A percentile compares a stretch with the other conserved stretches of the same genome.
phyloP scores from a whole-genome alignment of 2,888 invertebrate species.

The Adineta ricciae region DNA sequence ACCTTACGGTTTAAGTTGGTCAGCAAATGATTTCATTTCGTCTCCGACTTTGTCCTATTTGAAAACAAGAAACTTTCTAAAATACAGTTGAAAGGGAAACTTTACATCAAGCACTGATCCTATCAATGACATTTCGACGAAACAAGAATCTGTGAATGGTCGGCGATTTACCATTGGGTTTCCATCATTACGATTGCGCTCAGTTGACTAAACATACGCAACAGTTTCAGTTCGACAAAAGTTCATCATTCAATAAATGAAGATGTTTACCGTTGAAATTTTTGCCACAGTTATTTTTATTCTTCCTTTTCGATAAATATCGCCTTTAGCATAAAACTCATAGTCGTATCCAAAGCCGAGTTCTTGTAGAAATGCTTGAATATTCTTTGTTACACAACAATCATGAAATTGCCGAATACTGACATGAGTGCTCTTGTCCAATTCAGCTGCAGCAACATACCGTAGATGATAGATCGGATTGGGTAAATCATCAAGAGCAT shows the following conservation, averaged over 20 bases:
- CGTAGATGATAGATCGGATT: conserved; percentile 70
- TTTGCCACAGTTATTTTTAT: conserved; percentile 94
- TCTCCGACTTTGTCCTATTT: conserved; percentile 77
- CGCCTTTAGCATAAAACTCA: conserved; percentile 83
- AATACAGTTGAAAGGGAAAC: background rate
- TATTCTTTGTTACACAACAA: conserved; percentile 76
- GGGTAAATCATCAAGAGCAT: conserved; percentile 71
- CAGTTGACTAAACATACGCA: conserved; percentile 66
- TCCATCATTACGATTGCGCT: conserved; percentile 65
- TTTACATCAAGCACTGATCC: conserved; percentile 36
- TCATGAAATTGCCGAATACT: conserved; percentile 82
- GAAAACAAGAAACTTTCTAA: background rate
- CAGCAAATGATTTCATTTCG: conserved; percentile 86
- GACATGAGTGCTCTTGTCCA: conserved; percentile 76
- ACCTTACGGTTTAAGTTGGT: conserved; percentile 69
- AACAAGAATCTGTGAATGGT: background rate
- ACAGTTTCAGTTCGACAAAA: conserved; percentile 37
- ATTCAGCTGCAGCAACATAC: conserved; percentile 79
- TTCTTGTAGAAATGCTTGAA: conserved; percentile 80
- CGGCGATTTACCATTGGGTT: conserved; percentile 56
- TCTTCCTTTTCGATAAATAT: conserved; percentile 85
- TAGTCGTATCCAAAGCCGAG: conserved; percentile 72
- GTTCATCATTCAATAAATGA: conserved; percentile 54
- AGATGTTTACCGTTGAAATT: conserved; percentile 62
- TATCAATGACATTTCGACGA: conserved; percentile 11